Percentiles rank a stretch among this genome's conserved stretches.
Conservation (phyloP, 2,888 invertebrate species). For the Dioctria linearis region DNA sequence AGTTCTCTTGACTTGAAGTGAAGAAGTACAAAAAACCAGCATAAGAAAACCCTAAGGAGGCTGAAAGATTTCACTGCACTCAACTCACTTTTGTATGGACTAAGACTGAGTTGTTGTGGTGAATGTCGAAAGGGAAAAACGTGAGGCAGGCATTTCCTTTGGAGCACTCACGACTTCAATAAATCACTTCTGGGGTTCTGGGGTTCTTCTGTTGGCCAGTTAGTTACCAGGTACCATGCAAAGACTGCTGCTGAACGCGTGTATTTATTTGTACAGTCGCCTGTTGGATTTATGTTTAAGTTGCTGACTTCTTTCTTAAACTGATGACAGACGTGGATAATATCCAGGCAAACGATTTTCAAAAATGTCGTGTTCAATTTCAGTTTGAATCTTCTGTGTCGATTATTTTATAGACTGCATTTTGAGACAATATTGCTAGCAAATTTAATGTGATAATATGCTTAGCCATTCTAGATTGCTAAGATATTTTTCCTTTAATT, state of each 20-base stretch:
- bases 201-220: neutral
- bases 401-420: neutral
- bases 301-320: slow-evolving; percentile 16
- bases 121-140: slow-evolving; percentile 53
- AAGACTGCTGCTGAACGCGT: slow-evolving; percentile 35
- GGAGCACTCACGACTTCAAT: slow-evolving; percentile 57
- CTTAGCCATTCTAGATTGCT: neutral
- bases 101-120: too few species aligned
- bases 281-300: slow-evolving; percentile 32
- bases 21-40: slow-evolving; percentile 12
- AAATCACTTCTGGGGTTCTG: slow-evolving; percentile 52
- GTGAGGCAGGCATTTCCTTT: slow-evolving; percentile 58
- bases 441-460: slow-evolving; percentile 34
- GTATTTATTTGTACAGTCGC: slow-evolving; percentile 51
- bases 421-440: neutral
- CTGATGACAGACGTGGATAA: slow-evolving; percentile 53
- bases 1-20: too few species aligned
- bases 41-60: slow-evolving; percentile 34
- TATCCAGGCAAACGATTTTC: slow-evolving; percentile 26
- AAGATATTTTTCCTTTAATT: too few species aligned
- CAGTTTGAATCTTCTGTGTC: neutral
- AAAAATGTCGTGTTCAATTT: slow-evolving; percentile 10
- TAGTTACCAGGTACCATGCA: neutral
- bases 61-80: slow-evolving; percentile 27
- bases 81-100: too few species aligned